Conservation (phyloP, 2,113 vertebrate genomes). For the Maccullochella peelii region DNA sequence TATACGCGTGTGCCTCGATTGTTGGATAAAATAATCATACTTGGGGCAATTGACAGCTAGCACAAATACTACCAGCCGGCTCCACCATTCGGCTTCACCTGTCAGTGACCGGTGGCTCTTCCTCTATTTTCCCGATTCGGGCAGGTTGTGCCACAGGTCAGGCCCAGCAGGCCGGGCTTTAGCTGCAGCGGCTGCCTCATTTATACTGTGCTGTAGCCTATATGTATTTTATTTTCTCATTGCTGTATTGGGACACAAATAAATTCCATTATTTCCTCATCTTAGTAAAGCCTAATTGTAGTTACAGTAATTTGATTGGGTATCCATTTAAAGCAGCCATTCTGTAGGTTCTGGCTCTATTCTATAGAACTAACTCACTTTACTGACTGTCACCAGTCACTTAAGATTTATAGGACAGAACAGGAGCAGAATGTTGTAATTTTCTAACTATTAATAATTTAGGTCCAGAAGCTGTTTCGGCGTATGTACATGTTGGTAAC, state of each 20-base stretch:
- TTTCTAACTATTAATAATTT: neutral
- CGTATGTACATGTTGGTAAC: too few species aligned
- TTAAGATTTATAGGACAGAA: neutral
- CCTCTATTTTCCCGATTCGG: too few species aligned
- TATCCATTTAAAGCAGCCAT: neutral
- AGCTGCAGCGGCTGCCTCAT: neutral
- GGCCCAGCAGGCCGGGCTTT: neutral
- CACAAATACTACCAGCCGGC: neutral
- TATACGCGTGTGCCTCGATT: constrained; percentile 1
- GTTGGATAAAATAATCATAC: constrained; percentile 10
- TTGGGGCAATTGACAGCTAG: neutral
- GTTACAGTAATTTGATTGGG: neutral
- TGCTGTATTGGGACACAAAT: neutral
- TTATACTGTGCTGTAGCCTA: neutral
- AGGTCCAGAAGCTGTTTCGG: too few species aligned
- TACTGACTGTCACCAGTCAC: neutral
- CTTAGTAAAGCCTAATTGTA: neutral
- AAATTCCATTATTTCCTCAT: neutral
- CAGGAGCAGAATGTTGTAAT: neutral
- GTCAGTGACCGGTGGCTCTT: neutral
- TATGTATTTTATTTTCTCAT: neutral
- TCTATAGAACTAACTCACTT: neutral
- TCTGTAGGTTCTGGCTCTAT: neutral
- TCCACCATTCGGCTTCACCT: neutral
- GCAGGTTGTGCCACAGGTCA: constrained; percentile 5